Evolutionary conservation across 1,140 invertebrate species (phyloP).

Genomic region (Stegodyphus mimosarum): DNA sequence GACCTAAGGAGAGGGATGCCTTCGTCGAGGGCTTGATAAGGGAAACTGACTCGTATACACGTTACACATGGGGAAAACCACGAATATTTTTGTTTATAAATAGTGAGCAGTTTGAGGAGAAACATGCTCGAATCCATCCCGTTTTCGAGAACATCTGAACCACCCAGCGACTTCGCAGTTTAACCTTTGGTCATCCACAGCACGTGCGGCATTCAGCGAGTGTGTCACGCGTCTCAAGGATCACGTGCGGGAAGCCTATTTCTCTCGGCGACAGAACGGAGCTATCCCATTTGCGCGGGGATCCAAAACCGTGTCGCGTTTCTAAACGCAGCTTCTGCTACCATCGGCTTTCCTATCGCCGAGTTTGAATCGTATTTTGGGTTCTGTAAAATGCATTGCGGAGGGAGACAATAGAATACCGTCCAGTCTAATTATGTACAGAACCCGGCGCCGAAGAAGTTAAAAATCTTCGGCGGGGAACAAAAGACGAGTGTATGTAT

Average conservation of each 20-base stretch:
- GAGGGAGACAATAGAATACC: constrained; percentile 49
- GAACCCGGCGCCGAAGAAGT: constrained; percentile 15
- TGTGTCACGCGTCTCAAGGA: constrained; percentile 9
- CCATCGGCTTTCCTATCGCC: not conserved
- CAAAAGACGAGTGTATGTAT: constrained; percentile 21
- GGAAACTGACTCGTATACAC: too few relatives aligned
- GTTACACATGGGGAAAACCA: too few relatives aligned
- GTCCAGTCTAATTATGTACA: constrained; percentile 50
- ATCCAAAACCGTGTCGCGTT: constrained; percentile 1
- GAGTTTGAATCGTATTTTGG: not conserved
- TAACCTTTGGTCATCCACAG: not conserved
- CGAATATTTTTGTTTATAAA: not conserved
- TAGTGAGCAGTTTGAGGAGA: not conserved
- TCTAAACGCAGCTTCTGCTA: too few relatives aligned
- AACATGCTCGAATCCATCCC: not conserved
- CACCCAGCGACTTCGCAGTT: not conserved
- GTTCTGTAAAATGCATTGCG: not conserved
- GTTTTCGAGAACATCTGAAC: too few relatives aligned
- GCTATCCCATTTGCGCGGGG: not conserved
- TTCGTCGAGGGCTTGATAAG: too few relatives aligned
- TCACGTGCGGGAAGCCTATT: too few relatives aligned
- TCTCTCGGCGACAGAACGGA: too few relatives aligned
- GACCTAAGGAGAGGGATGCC: too few relatives aligned
- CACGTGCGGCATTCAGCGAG: constrained; percentile 2
- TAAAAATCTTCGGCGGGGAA: constrained; percentile 13